Evolutionary conservation across 2,797 vertebrate species (phyloP), one percentile per base, ranked within the genome.

Genomic region (Danio albolineatus): DNA sequence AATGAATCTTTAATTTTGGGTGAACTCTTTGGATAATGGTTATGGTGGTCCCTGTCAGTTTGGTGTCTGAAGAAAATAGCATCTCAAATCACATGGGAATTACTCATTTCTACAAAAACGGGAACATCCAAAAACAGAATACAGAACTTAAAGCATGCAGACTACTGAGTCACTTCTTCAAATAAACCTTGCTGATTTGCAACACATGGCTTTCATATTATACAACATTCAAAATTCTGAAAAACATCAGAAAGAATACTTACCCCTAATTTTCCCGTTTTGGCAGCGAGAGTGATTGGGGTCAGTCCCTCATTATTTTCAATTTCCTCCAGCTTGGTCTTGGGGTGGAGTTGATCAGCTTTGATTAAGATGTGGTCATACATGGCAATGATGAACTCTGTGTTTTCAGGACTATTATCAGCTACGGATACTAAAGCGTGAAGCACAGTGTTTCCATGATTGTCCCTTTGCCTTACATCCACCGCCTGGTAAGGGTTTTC

Each of bases 191-290:
- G 1, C 2, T 16, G 44, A 57, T 66, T 65, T 62, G n/a, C 17
- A 21, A 61, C 21, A 41, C 5, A 9, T 54, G 16, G 6, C 2
- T 1, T 43, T 36, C 1, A 65, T 19, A 38, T 6, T 54, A 16
- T 64, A 17, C n/a, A 44, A 49, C 13, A 64, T 19, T 62, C 1
- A 36, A 66, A 16, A 60, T 46, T 36, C 5, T 44, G 14, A 6
- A 44, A 16, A 49, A n/a, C 3, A 59, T 4, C 4, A 10, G 13
- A 5, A 39, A 8, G 16, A 3, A 44, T 2, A 9, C 19, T 88
- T 93, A 99, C 97, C 95, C 92, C 92, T 4, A 95, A 94, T 91
- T 97, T 99, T 79, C 98, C 98, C 0, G 89, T 96, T 88, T 94
- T 95, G 76, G 96, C 96, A 0, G 97, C 96, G 85, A 98, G 88